Conservation (phyloP, 1,140 invertebrate genomes). For the Asobara japonica region DNA sequence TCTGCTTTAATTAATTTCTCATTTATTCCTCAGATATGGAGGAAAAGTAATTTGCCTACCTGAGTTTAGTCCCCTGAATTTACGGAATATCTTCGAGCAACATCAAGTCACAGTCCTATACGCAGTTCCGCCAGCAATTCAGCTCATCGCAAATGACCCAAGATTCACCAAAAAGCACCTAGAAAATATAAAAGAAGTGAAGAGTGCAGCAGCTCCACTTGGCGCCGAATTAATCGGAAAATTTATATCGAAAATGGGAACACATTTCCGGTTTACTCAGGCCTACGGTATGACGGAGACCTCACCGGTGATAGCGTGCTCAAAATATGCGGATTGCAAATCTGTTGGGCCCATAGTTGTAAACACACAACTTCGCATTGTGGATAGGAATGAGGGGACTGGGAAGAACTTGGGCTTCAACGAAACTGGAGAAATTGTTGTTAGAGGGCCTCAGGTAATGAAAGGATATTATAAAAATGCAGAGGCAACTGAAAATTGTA, state of each 20-base stretch:
- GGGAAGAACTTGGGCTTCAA: constrained; percentile 39
- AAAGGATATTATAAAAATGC: constrained; percentile 70
- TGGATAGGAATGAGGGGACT: not conserved
- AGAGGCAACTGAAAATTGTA: constrained; percentile 65
- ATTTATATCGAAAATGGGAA: constrained; percentile 62
- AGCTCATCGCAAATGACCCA: constrained; percentile 75
- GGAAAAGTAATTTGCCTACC: constrained; percentile 75
- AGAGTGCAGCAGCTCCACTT: constrained; percentile 79
- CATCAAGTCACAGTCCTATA: constrained; percentile 68
- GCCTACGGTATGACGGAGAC: constrained; percentile 75
- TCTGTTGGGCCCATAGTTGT: constrained; percentile 71
- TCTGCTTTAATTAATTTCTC: too few species aligned
- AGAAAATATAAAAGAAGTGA: constrained; percentile 64
- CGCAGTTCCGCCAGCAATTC: constrained; percentile 72
- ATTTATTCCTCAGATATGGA: too few species aligned
- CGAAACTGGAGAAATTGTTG: constrained; percentile 45
- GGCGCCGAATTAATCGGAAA: constrained; percentile 70
- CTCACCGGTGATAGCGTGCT: constrained; percentile 61
- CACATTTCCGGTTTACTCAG: constrained; percentile 56
- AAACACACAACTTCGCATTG: constrained; percentile 65
- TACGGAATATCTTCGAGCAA: constrained; percentile 67
- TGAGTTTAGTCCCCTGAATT: constrained; percentile 73
- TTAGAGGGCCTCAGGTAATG: constrained; percentile 54
- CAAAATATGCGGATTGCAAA: constrained; percentile 28
- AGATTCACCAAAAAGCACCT: constrained; percentile 71